Conservation (phyloP, 37 sponge, comb jelly and placozoan species). For the Corticium candelabrum region DNA sequence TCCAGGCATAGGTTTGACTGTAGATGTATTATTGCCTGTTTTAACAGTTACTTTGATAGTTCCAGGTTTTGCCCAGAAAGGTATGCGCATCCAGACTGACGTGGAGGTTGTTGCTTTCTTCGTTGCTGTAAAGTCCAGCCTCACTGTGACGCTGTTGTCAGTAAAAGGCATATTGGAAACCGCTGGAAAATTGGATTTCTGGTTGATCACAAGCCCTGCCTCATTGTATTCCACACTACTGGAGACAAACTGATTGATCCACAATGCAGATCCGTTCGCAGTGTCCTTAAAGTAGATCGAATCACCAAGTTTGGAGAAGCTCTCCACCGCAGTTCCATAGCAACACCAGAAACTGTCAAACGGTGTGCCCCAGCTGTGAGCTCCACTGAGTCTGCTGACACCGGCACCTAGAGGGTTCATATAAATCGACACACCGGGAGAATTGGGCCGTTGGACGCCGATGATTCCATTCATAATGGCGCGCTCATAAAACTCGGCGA, state of each 20-base stretch:
- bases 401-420: conserved; percentile 5
- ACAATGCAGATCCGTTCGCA: background rate
- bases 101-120: background rate
- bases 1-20: background rate
- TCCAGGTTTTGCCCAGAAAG: background rate
- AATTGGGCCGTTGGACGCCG: background rate
- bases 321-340: conserved; percentile 9
- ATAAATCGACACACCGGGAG: conserved; percentile 3
- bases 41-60: background rate
- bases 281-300: conserved; percentile 1
- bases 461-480: conserved; percentile 6
- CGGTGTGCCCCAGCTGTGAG: conserved; percentile 16
- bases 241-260: background rate
- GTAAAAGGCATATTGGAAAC: background rate
- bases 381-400: background rate
- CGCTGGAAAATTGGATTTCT: background rate
- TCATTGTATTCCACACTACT: background rate
- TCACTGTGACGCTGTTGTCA: background rate
- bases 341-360: conserved; percentile 13
- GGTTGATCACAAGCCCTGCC: background rate
- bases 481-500: conserved; percentile 8
- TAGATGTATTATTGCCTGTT: background rate
- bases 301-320: conserved; percentile 3
- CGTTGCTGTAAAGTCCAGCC: background rate
- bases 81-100: background rate